These are phyloP conservation scores for Cheirogaleus medius DNA, from an alignment of 2,113 vertebrate species.

Conservation along the genomic window DNA sequence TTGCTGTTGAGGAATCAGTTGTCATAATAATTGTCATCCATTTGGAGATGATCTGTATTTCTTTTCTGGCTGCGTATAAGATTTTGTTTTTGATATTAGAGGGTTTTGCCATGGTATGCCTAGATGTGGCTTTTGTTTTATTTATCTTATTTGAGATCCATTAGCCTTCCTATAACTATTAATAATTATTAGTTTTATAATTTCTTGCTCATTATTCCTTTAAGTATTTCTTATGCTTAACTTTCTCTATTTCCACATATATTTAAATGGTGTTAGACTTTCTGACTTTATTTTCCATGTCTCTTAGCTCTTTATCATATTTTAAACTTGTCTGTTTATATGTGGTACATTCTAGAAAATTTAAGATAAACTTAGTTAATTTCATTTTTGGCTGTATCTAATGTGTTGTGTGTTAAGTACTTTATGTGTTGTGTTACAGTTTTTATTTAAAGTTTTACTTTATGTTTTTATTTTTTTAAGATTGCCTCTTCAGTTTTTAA, in stretches of 20 bases:
- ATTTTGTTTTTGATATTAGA: not conserved
- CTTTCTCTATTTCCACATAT: not conserved
- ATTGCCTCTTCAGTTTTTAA: not conserved
- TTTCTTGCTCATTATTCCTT: not conserved
- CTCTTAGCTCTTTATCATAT: not conserved
- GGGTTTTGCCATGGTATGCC: not conserved
- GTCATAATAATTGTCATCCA: not conserved
- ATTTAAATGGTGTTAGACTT: not conserved
- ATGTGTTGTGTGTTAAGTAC: not conserved
- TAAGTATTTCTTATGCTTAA: not conserved
- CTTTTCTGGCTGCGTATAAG: not conserved
- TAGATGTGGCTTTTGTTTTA: not conserved
- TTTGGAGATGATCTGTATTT: not conserved
- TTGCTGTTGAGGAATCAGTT: not conserved
- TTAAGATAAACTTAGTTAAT: constrained; percentile 12
- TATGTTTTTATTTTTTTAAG: not conserved
- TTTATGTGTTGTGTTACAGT: not conserved
- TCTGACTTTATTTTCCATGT: not conserved
- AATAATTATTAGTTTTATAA: not conserved
- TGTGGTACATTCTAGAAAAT: not conserved
- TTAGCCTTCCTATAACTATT: not conserved
- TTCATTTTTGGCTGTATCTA: not conserved
- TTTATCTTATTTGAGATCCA: not conserved
- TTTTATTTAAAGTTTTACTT: constrained; percentile 22
- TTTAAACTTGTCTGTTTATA: not conserved